These are phyloP conservation scores for Campylomormyrus tamandua DNA, from an alignment of 2,113 vertebrate genomes.

Conservation along the genomic window DNA sequence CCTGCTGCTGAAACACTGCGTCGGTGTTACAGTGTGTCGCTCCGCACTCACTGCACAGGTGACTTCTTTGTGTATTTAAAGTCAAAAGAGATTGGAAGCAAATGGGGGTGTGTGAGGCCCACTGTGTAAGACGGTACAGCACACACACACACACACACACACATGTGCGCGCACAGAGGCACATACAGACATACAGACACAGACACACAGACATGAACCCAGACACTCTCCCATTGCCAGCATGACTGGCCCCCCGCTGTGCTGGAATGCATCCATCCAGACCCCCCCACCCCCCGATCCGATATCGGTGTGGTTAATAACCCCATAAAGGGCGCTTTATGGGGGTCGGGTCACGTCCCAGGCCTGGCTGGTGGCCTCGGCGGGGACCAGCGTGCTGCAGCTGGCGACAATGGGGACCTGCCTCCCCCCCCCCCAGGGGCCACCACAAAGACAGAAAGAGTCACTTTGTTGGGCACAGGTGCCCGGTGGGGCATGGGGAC, in stretches of 20 bases:
- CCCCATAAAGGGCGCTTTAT: conserved; percentile 15
- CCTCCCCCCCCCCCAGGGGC: background rate
- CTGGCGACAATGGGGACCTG: background rate
- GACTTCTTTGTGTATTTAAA: background rate
- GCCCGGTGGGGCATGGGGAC: conserved; percentile 37
- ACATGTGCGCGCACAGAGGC: too few species aligned
- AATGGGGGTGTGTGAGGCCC: background rate
- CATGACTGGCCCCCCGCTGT: background rate
- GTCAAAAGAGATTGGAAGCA: background rate
- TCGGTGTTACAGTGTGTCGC: background rate
- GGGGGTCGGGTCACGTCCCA: background rate
- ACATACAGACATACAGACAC: background rate
- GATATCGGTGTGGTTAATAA: conserved; percentile 17
- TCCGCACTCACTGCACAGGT: background rate
- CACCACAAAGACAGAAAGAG: conserved; percentile 34
- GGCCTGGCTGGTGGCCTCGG: background rate
- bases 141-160: background rate
- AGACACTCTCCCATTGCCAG: background rate
- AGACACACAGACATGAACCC: background rate
- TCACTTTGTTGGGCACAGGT: conserved; percentile 49
- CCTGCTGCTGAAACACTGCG: background rate
- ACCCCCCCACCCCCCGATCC: background rate
- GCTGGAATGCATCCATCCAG: background rate
- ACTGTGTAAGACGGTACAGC: background rate
- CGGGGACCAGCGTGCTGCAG: background rate